Base-by-base conservation (phyloP, 2,888 invertebrate genomes). In the Diaphora mendica region DNA sequence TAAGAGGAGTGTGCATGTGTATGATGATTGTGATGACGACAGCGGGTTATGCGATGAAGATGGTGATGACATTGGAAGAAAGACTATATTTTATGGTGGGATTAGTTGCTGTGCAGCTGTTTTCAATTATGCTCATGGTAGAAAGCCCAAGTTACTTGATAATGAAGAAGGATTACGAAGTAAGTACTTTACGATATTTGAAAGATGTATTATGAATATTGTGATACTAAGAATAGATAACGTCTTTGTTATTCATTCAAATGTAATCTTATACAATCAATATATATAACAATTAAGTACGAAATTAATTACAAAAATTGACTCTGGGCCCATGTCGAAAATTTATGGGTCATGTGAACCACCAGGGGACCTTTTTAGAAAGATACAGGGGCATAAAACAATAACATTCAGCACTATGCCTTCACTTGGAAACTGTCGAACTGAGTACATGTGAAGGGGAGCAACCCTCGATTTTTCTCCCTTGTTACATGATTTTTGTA, bases 81-180 rank as follows among this genome's bases (percentile, higher is more conserved):
- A 84, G 91, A 74, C 80, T 91, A 73, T 93, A 90, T 71, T 33
- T 92, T 35, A 90, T 92, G 88, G 85, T 91, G 13, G 91, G 83
- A 0, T 59, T 93, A 68, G 91, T 94, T 48, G 85, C 89, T 73
- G 64, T 89, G 0, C 92, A 94, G 80, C 86, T 93, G 2, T 64
- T 93, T 0, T 81, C 90, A 4, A 84, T 94, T 59, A 72, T 90
- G 68, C 77, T 89, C 55, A 81, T 93, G 66, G 79, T 91, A 2
- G 95, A 95, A 72, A 91, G 93, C 0, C 94, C 95, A 0, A 87
- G 89, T 62, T 94, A 89, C 80, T 86, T 92, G 76, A 89, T 95
- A 68, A 92, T 88, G 88, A 84, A 76, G 51, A 90, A 89, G 17
- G 90, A 93, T 42, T 75, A 86, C 75, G 91, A 92, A 89, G 95